These are phyloP conservation scores for Synchiropus splendidus DNA, from an alignment of 2,113 vertebrate genomes.

Conservation along the genomic window DNA sequence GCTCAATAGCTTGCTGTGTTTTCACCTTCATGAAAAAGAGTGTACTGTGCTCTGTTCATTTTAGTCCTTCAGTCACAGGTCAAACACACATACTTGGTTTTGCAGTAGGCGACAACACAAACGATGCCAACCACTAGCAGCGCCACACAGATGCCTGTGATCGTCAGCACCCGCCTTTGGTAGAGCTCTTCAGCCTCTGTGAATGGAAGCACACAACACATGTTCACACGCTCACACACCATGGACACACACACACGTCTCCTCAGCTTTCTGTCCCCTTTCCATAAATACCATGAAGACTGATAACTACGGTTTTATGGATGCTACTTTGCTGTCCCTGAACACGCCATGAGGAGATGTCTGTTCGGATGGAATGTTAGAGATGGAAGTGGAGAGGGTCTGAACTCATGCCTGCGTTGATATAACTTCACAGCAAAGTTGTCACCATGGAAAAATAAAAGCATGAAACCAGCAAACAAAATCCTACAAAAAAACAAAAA, in stretches of 20 bases:
- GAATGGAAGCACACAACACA: conserved; percentile 46
- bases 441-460: conserved; percentile 10
- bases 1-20: too few relatives aligned
- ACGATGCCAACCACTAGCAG: conserved; percentile 95
- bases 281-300: too few relatives aligned
- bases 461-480: background rate
- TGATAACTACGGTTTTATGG: too few relatives aligned
- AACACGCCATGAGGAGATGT: conserved; percentile 18
- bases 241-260: conserved; percentile 9
- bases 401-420: conserved; percentile 47
- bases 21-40: too few relatives aligned
- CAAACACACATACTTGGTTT: conserved; percentile 86
- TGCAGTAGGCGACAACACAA: conserved; percentile 97
- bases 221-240: conserved; percentile 4
- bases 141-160: conserved; percentile 96
- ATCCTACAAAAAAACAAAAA: too few relatives aligned
- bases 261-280: conserved; percentile 2
- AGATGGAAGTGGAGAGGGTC: conserved; percentile 24
- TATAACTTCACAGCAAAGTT: conserved; percentile 15
- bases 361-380: conserved; percentile 31
- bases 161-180: conserved; percentile 94
- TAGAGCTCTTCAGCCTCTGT: conserved; percentile 95
- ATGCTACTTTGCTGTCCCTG: conserved; percentile 21
- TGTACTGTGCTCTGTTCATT: too few relatives aligned
- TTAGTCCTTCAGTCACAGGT: background rate